Evolutionary conservation across 37 sponge, comb jelly and placozoan species (phyloP).

Genomic region (Axinella damicornis): DNA sequence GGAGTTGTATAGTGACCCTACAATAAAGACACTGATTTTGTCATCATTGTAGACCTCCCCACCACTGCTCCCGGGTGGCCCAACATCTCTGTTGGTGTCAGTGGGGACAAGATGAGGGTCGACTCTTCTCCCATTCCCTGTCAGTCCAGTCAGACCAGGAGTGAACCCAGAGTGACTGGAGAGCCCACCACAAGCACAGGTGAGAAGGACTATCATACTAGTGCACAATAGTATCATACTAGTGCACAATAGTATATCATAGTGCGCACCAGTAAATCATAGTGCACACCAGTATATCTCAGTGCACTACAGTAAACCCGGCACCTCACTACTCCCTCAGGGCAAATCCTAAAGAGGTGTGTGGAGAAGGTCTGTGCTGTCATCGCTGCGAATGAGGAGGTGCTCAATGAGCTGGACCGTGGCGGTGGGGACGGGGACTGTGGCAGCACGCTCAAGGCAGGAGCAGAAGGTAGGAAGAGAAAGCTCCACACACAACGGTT

Average conservation of each 20-base stretch:
- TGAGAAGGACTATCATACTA: too few species aligned
- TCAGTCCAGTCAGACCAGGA: background rate
- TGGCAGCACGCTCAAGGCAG: constrained; percentile 85
- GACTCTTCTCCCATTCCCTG: constrained; percentile 21
- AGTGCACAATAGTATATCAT: too few species aligned
- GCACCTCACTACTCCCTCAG: constrained; percentile 3
- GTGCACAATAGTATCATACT: too few species aligned
- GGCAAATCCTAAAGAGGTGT: constrained; percentile 49
- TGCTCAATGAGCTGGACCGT: constrained; percentile 89
- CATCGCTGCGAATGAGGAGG: constrained; percentile 53
- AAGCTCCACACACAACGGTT: too few species aligned
- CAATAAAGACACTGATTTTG: too few species aligned
- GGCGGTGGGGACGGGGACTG: constrained; percentile 97
- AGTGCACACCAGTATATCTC: background rate
- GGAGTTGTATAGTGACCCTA: too few species aligned
- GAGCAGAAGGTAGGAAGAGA: constrained; percentile 55
- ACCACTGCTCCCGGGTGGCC: constrained; percentile 86
- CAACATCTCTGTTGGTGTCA: constrained; percentile 12
- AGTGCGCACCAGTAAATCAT: background rate
- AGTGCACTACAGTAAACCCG: too few species aligned
- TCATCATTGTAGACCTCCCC: constrained; percentile 45
- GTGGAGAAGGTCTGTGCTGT: constrained; percentile 55
- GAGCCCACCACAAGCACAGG: background rate
- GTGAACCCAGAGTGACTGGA: background rate
- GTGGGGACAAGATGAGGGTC: constrained; percentile 20